phyloP scores from a whole-genome alignment of 1,140 invertebrate species.

The Brachionus plicatilis region DNA sequence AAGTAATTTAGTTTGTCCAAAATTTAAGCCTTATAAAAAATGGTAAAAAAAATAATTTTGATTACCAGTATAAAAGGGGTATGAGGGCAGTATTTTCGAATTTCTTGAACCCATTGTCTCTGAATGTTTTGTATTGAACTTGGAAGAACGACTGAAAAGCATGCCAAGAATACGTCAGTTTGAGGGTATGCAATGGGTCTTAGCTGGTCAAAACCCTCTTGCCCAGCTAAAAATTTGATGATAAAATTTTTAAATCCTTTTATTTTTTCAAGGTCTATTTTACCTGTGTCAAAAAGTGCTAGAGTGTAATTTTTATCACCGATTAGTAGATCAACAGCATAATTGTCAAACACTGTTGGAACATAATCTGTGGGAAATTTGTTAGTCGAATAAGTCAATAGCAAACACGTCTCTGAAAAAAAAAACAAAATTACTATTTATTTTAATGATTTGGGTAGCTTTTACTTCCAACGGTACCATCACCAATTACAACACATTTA shows the following conservation, averaged over 20 bases:
- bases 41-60: too few species aligned
- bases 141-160: conserved; percentile 47
- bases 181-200: conserved; percentile 40
- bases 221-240: background rate
- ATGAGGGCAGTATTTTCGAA: conserved; percentile 42
- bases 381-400: conserved; percentile 13
- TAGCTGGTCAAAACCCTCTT: conserved; percentile 11
- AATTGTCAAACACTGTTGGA: conserved; percentile 41
- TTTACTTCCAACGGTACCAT: conserved; percentile 40
- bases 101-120: conserved; percentile 46
- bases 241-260: conserved; percentile 78
- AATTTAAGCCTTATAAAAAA: too few species aligned
- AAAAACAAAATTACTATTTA: background rate
- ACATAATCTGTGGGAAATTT: conserved; percentile 34
- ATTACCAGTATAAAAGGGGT: conserved; percentile 53
- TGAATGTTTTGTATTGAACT: conserved; percentile 46
- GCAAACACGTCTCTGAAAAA: conserved; percentile 32
- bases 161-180: conserved; percentile 48
- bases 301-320: conserved; percentile 27
- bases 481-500: conserved; percentile 33
- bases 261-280: conserved; percentile 97
- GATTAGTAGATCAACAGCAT: conserved; percentile 9
- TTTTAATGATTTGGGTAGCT: background rate
- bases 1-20: too few species aligned
- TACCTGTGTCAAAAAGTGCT: conserved; percentile 66